Evolutionary conservation across 2,888 invertebrate genomes (phyloP).

Genomic region (Nemotelus nigrinus): DNA sequence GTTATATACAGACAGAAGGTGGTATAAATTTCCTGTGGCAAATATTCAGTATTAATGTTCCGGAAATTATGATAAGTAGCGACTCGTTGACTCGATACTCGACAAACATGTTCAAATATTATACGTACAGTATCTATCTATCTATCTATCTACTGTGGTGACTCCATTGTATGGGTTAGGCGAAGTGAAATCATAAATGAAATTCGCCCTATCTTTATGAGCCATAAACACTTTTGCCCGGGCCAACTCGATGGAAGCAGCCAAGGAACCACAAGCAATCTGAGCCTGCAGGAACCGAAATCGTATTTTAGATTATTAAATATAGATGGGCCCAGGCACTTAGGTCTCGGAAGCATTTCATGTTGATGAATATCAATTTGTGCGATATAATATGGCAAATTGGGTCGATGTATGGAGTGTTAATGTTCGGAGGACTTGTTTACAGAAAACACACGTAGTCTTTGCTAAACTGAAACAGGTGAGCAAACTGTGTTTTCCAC

Average conservation of each 20-base stretch:
- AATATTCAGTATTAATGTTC: slow-evolving; percentile 40
- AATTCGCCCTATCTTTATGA: slow-evolving; percentile 20
- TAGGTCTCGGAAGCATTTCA: not conserved
- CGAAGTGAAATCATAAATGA: slow-evolving; percentile 23
- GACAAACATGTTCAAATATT: slow-evolving; percentile 6
- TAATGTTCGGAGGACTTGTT: too few relatives aligned
- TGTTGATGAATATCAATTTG: slow-evolving; percentile 17
- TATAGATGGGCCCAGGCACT: slow-evolving; percentile 15
- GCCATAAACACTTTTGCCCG: not conserved
- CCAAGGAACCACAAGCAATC: not conserved
- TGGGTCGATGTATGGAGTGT: not conserved
- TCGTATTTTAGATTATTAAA: slow-evolving; percentile 20
- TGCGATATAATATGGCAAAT: not conserved
- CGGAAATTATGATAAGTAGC: slow-evolving; percentile 44
- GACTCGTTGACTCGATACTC: slow-evolving; percentile 23
- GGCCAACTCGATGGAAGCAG: not conserved
- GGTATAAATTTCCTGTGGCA: slow-evolving; percentile 40
- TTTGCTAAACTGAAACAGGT: too few relatives aligned
- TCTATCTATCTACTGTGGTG: not conserved
- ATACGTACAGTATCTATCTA: too few relatives aligned
- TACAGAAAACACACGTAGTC: too few relatives aligned
- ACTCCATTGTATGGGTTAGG: slow-evolving; percentile 2
- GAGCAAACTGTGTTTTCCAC: too few relatives aligned
- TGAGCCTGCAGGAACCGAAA: not conserved
- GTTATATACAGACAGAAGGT: not conserved